Evolutionary conservation across 2,888 invertebrate species (phyloP).

Genomic region (Syrphus vitripennis): DNA sequence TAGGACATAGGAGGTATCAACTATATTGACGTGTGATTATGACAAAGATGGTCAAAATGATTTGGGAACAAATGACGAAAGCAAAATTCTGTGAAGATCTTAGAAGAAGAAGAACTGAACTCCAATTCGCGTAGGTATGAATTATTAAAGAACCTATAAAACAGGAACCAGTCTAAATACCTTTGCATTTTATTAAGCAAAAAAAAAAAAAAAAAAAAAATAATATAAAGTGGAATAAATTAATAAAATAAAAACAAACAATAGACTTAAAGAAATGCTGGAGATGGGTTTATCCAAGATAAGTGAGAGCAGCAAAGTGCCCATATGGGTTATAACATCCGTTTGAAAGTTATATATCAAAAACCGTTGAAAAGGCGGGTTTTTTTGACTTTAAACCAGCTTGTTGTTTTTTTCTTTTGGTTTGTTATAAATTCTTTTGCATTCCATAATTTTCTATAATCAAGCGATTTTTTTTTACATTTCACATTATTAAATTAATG

Average conservation of each 20-base stretch:
- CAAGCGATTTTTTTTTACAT: not conserved
- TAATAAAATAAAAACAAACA: constrained; percentile 28
- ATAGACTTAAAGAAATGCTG: constrained; percentile 25
- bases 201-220: constrained; percentile 39
- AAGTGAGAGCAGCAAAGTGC: constrained; percentile 31
- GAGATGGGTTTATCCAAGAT: constrained; percentile 48
- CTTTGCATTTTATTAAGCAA: constrained; percentile 37
- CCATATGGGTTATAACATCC: constrained; percentile 54
- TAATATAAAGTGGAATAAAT: not conserved
- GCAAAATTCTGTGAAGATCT: constrained; percentile 29
- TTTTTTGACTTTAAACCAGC: not conserved
- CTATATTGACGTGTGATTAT: constrained; percentile 36
- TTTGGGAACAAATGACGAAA: constrained; percentile 57
- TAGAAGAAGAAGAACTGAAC: too few relatives aligned
- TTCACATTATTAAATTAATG: constrained; percentile 20
- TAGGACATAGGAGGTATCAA: not conserved
- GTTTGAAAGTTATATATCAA: constrained; percentile 40
- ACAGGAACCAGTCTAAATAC: constrained; percentile 63
- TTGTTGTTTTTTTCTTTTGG: not conserved
- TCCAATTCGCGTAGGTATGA: constrained; percentile 38
- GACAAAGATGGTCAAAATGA: constrained; percentile 39
- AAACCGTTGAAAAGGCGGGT: constrained; percentile 20
- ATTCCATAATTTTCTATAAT: constrained; percentile 2
- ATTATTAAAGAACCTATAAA: constrained; percentile 45
- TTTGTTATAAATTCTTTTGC: not conserved